These are phyloP conservation scores for Micoletzkya japonica DNA, from an alignment of 2,888 invertebrate genomes.

Conservation along the genomic window DNA sequence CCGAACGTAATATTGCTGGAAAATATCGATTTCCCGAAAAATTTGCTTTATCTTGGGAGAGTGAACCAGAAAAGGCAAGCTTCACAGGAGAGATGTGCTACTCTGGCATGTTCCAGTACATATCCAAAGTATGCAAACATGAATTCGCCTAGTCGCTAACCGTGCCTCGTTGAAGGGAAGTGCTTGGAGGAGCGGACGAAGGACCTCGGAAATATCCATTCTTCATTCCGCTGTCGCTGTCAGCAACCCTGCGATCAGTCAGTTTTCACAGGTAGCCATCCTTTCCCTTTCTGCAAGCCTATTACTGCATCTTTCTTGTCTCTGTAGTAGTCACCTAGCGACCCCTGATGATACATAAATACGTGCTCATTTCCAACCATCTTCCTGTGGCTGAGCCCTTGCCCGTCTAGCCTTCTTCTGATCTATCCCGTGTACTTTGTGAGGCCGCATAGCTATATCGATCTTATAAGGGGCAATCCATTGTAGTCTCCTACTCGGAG, in stretches of 20 bases:
- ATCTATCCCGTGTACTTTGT: no score
- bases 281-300: no score
- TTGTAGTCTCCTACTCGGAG: slow-evolving; percentile 49
- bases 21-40: background rate
- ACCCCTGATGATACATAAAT: background rate
- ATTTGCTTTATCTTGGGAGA: background rate
- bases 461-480: no score
- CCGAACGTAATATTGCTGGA: slow-evolving; percentile 40
- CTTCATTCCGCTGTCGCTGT: slow-evolving; percentile 35
- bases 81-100: background rate
- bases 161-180: slow-evolving; percentile 48
- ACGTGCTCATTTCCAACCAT: no score
- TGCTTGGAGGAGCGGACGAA: slow-evolving; percentile 56
- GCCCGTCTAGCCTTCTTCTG: no score
- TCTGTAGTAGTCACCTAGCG: no score
- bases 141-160: background rate
- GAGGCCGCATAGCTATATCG: no score
- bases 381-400: no score
- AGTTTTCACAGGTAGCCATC: slow-evolving; percentile 48
- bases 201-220: slow-evolving; percentile 44
- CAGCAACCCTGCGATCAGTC: slow-evolving; percentile 61
- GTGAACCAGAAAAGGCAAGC: background rate
- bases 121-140: slow-evolving; percentile 8
- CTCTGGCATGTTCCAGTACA: background rate
- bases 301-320: no score